phyloP scores from a whole-genome alignment of 2,888 invertebrate genomes.

The Drosophila anomalata region DNA sequence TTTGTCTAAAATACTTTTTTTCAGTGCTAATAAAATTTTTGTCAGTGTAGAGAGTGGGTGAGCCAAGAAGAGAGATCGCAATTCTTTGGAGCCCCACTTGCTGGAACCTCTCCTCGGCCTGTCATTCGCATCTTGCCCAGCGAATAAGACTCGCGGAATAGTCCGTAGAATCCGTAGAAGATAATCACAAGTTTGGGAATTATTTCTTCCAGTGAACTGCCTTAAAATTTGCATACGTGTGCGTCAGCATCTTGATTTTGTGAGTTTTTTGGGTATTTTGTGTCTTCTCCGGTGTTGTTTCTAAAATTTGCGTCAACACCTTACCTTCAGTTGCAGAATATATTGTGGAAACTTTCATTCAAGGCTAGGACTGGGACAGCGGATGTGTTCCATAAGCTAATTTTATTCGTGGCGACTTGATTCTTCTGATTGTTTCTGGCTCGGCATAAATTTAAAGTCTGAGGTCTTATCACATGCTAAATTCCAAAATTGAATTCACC shows the following conservation, averaged over 20 bases:
- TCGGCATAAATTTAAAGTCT: slow-evolving; percentile 16
- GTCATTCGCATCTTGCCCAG: slow-evolving; percentile 66
- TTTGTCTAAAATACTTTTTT: neutral
- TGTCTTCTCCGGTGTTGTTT: slow-evolving; percentile 12
- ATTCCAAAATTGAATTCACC: slow-evolving; percentile 11
- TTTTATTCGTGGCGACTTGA: slow-evolving; percentile 24
- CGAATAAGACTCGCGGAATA: slow-evolving; percentile 36
- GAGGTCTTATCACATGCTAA: slow-evolving; percentile 10
- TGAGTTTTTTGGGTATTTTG: slow-evolving; percentile 28
- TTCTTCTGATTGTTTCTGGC: neutral
- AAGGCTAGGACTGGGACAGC: slow-evolving; percentile 24
- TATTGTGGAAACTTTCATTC: slow-evolving; percentile 38
- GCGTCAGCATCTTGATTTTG: slow-evolving; percentile 55
- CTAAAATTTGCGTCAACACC: slow-evolving; percentile 39
- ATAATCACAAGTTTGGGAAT: slow-evolving; percentile 27
- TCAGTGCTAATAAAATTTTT: slow-evolving; percentile 2
- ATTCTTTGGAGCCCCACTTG: slow-evolving; percentile 14
- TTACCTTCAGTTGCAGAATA: slow-evolving; percentile 30
- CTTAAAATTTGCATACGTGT: slow-evolving; percentile 68
- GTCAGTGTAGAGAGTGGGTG: slow-evolving; percentile 17
- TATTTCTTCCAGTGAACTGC: slow-evolving; percentile 52
- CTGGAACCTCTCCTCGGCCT: slow-evolving; percentile 42
- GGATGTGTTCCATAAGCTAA: slow-evolving; percentile 34
- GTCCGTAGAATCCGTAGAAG: slow-evolving; percentile 8
- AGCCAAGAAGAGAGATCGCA: slow-evolving; percentile 35